Evolutionary conservation across 2,113 vertebrate species (phyloP).

Genomic region (Aramus guarauna): DNA sequence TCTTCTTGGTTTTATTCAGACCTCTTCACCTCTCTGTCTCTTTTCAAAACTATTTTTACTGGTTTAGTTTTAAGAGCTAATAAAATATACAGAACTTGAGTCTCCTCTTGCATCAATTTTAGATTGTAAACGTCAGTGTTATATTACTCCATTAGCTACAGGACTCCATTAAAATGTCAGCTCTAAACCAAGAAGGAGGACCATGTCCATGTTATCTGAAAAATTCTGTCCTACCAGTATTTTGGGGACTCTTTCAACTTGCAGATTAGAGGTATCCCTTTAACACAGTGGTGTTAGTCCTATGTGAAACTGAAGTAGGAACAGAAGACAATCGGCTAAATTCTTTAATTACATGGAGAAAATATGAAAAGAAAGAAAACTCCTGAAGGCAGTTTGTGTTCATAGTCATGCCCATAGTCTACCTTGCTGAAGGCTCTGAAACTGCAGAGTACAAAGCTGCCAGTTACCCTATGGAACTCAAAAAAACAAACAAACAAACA

Average conservation of each 20-base stretch:
- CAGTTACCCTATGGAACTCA: not conserved
- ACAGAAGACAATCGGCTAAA: not conserved
- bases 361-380: not conserved
- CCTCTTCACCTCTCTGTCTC: not conserved
- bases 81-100: slow-evolving; percentile 18
- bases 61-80: slow-evolving; percentile 35
- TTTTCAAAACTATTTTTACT: slow-evolving; percentile 8
- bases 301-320: not conserved
- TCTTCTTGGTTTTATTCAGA: not conserved
- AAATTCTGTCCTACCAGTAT: not conserved
- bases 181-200: not conserved
- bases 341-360: not conserved
- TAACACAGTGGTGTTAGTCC: not conserved
- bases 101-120: not conserved
- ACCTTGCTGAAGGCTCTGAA: not conserved
- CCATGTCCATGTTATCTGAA: not conserved
- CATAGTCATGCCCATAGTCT: not conserved
- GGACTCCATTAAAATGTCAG: not conserved
- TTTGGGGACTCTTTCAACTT: not conserved
- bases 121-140: not conserved
- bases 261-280: not conserved
- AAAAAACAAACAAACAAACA: not conserved
- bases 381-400: not conserved
- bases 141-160: not conserved
- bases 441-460: not conserved